A percentile compares a stretch with the other conserved stretches of the same genome.
Evolutionary conservation across 2,113 vertebrate genomes (phyloP).

Genomic region (Scolopax mira): DNA sequence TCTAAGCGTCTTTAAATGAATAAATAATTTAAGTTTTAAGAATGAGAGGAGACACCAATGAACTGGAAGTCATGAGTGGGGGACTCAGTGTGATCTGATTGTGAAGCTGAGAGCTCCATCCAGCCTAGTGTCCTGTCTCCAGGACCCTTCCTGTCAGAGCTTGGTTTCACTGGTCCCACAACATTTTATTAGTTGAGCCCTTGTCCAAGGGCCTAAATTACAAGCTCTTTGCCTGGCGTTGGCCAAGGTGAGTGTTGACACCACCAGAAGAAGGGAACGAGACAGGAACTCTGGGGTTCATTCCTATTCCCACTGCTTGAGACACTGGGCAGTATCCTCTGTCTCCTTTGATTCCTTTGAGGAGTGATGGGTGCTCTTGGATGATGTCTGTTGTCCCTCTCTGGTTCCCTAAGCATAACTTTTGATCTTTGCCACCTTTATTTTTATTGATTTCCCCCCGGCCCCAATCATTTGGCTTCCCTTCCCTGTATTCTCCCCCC

Average conservation of each 20-base stretch:
- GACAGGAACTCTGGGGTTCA: fast-evolving
- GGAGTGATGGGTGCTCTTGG: not conserved
- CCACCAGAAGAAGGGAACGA: not conserved
- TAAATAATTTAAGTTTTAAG: not conserved
- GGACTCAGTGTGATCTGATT: not conserved
- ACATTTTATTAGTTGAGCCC: not conserved
- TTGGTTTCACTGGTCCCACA: not conserved
- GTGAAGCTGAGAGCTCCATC: not conserved
- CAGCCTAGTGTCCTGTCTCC: not conserved
- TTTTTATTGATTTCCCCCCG: not conserved
- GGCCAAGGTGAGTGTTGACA: not conserved
- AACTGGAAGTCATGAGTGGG: fast-evolving
- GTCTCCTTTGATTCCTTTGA: not conserved
- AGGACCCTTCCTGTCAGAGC: fast-evolving
- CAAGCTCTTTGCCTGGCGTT: not conserved
- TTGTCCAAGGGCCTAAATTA: not conserved
- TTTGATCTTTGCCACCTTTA: not conserved
- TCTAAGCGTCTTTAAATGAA: not conserved
- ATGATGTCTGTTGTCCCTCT: not conserved
- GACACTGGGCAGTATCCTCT: not conserved
- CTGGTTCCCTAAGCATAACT: not conserved
- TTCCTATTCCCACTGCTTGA: not conserved
- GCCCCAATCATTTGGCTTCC: not conserved
- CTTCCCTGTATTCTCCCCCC: not conserved
- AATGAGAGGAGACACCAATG: not conserved